Conservation (phyloP, 2,113 vertebrate genomes). For the Microcebus murinus region DNA sequence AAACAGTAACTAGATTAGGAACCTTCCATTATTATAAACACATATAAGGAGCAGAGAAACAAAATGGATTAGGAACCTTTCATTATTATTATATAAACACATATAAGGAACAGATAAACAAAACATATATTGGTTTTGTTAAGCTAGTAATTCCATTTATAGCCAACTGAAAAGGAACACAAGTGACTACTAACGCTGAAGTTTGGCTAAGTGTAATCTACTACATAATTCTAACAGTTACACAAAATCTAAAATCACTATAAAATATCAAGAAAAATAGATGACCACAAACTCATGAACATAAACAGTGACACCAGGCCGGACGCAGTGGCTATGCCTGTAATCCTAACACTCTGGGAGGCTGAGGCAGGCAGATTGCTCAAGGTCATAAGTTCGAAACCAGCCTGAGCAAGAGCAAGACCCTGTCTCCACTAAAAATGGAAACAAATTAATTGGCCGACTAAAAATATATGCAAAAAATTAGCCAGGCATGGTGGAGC, state of each 20-base stretch:
- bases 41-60: not conserved
- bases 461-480: too few relatives aligned
- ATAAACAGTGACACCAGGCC: not conserved
- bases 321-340: too few relatives aligned
- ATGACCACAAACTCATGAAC: not conserved
- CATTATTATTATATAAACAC: not conserved
- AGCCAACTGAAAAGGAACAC: constrained; percentile 17
- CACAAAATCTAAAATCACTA: constrained; percentile 36
- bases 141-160: not conserved
- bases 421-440: too few relatives aligned
- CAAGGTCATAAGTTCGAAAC: too few relatives aligned
- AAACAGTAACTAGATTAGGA: constrained; percentile 70
- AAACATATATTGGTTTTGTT: not conserved
- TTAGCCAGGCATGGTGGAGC: too few relatives aligned
- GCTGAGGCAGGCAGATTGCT: too few relatives aligned
- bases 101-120: constrained; percentile 16
- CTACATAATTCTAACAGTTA: constrained; percentile 25
- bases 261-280: constrained; percentile 41
- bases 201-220: not conserved
- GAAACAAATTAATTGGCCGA: too few relatives aligned
- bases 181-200: not conserved
- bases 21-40: not conserved
- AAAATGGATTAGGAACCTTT: constrained; percentile 41
- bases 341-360: too few relatives aligned
- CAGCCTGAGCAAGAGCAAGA: too few relatives aligned